Percentiles rank a stretch among this genome's conserved stretches.
Evolutionary conservation across 2,113 vertebrate species (phyloP).

Genomic region (Ascaphus truei): DNA sequence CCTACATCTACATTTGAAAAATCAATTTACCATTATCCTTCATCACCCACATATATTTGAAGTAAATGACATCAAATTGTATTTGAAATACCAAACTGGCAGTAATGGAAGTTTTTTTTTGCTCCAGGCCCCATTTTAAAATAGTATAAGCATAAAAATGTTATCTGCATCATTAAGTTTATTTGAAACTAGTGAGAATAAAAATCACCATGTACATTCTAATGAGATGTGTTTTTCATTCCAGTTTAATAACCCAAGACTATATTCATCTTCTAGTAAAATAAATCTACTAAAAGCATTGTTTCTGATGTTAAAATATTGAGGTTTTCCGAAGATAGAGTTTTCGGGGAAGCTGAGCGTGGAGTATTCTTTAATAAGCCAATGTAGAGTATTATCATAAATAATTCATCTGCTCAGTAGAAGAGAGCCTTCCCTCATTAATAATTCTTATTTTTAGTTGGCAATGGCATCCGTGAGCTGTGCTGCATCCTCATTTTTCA

Average conservation of each 20-base stretch:
- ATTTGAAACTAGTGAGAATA: slow-evolving; percentile 82
- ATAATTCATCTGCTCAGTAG: slow-evolving; percentile 78
- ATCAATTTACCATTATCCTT: slow-evolving; percentile 64
- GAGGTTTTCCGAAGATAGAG: slow-evolving; percentile 66
- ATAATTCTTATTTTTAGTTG: slow-evolving; percentile 82
- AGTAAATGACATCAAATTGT: slow-evolving; percentile 82
- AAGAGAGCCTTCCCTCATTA: slow-evolving; percentile 78
- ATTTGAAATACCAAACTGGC: slow-evolving; percentile 83
- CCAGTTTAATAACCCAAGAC: slow-evolving; percentile 82
- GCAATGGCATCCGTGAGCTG: slow-evolving; percentile 72
- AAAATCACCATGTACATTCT: slow-evolving; percentile 83
- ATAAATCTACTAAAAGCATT: slow-evolving; percentile 72
- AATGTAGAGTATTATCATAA: slow-evolving; percentile 74
- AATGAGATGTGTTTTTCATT: slow-evolving; percentile 85
- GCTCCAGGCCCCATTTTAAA: slow-evolving; percentile 80
- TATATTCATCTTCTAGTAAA: slow-evolving; percentile 77
- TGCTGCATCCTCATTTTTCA: slow-evolving; percentile 70
- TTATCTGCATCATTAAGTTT: slow-evolving; percentile 83
- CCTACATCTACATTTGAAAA: slow-evolving; percentile 64
- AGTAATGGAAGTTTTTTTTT: slow-evolving; percentile 75
- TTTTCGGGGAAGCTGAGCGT: slow-evolving; percentile 70
- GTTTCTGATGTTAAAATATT: slow-evolving; percentile 66
- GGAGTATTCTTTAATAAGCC: slow-evolving; percentile 78
- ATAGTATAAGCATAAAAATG: slow-evolving; percentile 81
- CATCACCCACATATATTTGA: slow-evolving; percentile 77